phyloP scores from a whole-genome alignment of 2,797 vertebrate species.

The Pipistrellus kuhlii region DNA sequence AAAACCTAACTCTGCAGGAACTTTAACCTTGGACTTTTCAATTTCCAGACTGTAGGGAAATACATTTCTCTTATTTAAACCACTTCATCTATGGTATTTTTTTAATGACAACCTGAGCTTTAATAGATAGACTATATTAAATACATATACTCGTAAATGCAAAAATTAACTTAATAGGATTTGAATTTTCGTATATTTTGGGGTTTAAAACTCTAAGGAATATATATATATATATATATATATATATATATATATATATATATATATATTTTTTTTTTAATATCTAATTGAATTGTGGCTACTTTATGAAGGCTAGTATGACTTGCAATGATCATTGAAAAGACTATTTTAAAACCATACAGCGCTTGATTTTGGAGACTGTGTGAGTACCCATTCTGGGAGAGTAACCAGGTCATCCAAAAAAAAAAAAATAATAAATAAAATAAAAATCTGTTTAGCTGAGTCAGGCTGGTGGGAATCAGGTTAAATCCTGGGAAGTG shows the following conservation, averaged over 20 bases:
- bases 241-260: no score
- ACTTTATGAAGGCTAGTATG: background rate
- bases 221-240: no score
- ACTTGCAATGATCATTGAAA: background rate
- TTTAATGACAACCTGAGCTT: background rate
- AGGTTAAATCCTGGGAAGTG: background rate
- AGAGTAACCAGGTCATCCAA: background rate
- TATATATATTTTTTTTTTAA: background rate
- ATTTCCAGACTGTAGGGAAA: background rate
- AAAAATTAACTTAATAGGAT: background rate
- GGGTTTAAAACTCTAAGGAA: background rate
- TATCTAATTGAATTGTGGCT: background rate
- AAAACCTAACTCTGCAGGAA: background rate
- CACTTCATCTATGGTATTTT: background rate
- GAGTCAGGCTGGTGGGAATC: background rate
- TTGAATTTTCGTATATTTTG: background rate
- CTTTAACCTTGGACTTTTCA: background rate
- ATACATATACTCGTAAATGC: background rate
- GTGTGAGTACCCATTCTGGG: background rate
- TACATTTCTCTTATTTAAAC: background rate
- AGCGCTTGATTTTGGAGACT: background rate
- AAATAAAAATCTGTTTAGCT: background rate
- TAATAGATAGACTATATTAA: background rate
- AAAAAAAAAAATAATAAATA: background rate
- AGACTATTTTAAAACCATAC: background rate